Evolutionary conservation across 2,797 vertebrate species (phyloP).

Genomic region (Pantherophis vulpinus): DNA sequence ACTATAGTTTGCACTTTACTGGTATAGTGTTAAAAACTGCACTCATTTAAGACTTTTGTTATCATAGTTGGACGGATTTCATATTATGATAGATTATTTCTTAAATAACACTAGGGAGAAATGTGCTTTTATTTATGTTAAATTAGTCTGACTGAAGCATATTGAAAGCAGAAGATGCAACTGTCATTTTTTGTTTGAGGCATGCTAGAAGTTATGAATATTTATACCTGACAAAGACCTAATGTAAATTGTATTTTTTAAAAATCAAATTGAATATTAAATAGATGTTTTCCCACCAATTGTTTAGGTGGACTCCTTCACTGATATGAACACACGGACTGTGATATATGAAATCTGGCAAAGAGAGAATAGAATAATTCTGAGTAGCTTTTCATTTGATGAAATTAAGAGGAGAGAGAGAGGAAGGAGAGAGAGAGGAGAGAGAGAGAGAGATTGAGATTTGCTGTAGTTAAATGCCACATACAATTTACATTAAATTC

Average conservation of each 20-base stretch:
- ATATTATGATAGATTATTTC: slow-evolving; percentile 37
- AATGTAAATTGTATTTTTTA: slow-evolving; percentile 52
- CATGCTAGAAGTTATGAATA: slow-evolving; percentile 71
- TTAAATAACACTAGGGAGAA: slow-evolving; percentile 44
- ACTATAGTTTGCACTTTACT: neutral
- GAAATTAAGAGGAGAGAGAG: slow-evolving; percentile 39
- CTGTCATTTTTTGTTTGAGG: slow-evolving; percentile 67
- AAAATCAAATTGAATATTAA: slow-evolving; percentile 68
- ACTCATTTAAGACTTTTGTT: neutral
- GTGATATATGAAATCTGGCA: slow-evolving; percentile 58
- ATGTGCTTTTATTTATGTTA: slow-evolving; percentile 69
- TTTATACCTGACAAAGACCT: slow-evolving; percentile 63
- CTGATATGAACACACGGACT: slow-evolving; percentile 58
- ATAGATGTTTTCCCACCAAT: slow-evolving; percentile 55
- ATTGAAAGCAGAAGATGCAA: slow-evolving; percentile 68
- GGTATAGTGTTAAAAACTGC: neutral
- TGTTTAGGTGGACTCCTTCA: slow-evolving; percentile 67
- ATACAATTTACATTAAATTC: slow-evolving; percentile 72
- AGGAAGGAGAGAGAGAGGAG: neutral
- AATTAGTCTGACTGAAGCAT: slow-evolving; percentile 71
- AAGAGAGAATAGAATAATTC: slow-evolving; percentile 59
- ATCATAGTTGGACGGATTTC: neutral
- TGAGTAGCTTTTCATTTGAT: slow-evolving; percentile 53
- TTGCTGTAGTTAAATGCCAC: slow-evolving; percentile 69
- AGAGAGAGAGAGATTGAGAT: slow-evolving; percentile 28